Percentiles rank a stretch among this genome's conserved stretches.
phyloP scores from a whole-genome alignment of 2,113 vertebrate genomes.

The Ictidomys tridecemlineatus region DNA sequence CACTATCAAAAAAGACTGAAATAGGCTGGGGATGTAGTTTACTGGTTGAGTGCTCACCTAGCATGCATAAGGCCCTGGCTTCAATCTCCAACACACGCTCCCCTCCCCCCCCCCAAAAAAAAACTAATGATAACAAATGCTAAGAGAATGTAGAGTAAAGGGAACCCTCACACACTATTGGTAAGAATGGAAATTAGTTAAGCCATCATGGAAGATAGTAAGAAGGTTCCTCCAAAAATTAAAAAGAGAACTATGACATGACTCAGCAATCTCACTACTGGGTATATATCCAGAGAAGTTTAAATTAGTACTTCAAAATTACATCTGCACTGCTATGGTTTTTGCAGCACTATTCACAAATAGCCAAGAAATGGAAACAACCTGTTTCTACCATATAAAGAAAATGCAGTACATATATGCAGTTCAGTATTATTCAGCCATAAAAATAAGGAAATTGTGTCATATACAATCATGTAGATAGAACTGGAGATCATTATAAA shows the following conservation, averaged over 20 bases:
- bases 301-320: background rate
- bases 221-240: background rate
- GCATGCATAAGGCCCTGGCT: no score
- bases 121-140: no score
- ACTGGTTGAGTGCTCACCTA: no score
- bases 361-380: background rate
- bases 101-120: no score
- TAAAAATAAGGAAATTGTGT: background rate
- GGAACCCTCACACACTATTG: background rate
- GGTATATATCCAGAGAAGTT: background rate
- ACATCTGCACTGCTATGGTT: background rate
- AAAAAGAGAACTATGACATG: background rate
- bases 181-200: no score
- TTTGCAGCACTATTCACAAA: background rate
- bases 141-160: no score
- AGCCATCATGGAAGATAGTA: no score
- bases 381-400: background rate
- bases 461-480: no score
- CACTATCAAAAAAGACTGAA: no score
- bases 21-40: no score
- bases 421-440: background rate
- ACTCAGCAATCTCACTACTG: background rate
- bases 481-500: background rate
- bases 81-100: no score
- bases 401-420: background rate